Evolutionary conservation across 2,888 invertebrate species (phyloP).

Genomic region (Keiferia lycopersicella): DNA sequence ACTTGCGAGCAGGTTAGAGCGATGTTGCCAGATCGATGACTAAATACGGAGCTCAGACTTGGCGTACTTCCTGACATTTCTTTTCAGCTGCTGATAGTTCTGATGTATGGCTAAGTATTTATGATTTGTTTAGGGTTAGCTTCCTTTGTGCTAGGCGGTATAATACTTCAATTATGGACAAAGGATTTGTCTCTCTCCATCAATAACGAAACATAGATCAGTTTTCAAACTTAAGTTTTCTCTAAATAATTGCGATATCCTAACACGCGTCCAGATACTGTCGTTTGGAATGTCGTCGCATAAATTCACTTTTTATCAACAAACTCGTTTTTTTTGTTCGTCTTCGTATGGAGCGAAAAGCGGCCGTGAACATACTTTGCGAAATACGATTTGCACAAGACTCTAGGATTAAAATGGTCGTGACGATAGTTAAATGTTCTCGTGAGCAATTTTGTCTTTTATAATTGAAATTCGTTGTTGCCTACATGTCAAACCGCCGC

Average conservation of each 20-base stretch:
- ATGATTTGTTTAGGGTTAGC: not conserved
- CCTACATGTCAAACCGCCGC: too few species aligned
- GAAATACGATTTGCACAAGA: slow-evolving; percentile 1
- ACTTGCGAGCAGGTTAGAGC: slow-evolving; percentile 3
- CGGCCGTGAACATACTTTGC: not conserved
- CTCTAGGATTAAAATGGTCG: not conserved
- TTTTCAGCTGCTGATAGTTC: not conserved
- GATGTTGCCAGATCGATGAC: slow-evolving; percentile 12
- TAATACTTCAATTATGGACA: too few species aligned
- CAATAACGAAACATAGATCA: too few species aligned
- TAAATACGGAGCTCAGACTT: slow-evolving; percentile 9
- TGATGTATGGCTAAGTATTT: not conserved
- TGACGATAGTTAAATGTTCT: not conserved
- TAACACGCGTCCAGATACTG: too few species aligned
- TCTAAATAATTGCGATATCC: too few species aligned
- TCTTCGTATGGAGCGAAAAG: not conserved
- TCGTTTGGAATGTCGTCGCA: slow-evolving; percentile 12
- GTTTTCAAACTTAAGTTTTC: too few species aligned
- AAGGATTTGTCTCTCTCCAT: too few species aligned
- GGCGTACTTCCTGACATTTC: slow-evolving; percentile 5
- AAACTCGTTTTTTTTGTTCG: not conserved
- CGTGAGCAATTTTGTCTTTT: not conserved
- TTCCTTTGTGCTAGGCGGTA: too few species aligned
- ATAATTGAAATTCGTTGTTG: not conserved
- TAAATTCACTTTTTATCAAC: slow-evolving; percentile 15